These are phyloP conservation scores for Brachymystax lenok DNA, from an alignment of 2,797 vertebrate species.

Conservation along the genomic window DNA sequence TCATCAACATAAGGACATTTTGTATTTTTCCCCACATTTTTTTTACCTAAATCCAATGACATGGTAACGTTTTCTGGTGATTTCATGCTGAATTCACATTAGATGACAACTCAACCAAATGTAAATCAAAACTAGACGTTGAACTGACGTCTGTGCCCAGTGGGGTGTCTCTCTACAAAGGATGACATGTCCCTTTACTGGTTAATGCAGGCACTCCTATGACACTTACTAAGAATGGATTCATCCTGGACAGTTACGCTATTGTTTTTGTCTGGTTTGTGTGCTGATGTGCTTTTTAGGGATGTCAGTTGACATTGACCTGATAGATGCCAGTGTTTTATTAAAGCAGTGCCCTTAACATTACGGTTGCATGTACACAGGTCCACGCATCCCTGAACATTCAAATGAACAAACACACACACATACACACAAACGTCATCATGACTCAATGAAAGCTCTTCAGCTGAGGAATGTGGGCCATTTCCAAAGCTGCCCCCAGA, in stretches of 20 bases:
- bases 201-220: not conserved
- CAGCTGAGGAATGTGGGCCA: conserved; percentile 55
- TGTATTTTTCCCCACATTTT: no score
- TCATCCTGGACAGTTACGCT: not conserved
- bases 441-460: conserved; percentile 39
- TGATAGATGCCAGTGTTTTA: not conserved
- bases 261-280: not conserved
- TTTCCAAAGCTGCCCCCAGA: conserved; percentile 43
- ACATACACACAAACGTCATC: conserved; percentile 9
- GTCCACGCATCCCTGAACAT: no score
- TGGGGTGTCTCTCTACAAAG: not conserved
- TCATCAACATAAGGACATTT: no score
- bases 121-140: no score
- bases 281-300: not conserved
- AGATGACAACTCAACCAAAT: no score
- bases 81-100: no score
- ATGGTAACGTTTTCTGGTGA: no score
- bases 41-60: no score
- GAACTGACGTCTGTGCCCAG: no score
- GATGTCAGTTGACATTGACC: not conserved
- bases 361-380: not conserved
- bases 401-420: not conserved
- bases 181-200: not conserved
- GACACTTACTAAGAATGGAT: not conserved
- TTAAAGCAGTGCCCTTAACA: not conserved